Conservation (phyloP, 1,140 invertebrate genomes). For the Campoletis sonorensis region DNA sequence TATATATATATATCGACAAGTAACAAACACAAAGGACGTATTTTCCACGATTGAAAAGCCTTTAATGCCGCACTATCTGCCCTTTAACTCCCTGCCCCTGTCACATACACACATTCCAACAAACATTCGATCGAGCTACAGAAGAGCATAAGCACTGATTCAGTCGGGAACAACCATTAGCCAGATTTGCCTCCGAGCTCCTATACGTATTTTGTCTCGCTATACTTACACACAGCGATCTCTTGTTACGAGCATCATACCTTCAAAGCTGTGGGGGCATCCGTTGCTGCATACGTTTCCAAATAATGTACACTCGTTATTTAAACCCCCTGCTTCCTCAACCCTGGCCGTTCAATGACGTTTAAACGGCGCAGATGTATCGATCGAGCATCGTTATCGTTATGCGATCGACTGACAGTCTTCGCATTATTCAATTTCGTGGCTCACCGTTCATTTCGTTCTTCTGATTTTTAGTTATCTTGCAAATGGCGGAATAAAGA, state of each 20-base stretch:
- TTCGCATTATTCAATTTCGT: background rate
- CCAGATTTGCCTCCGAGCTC: slow-evolving; percentile 66
- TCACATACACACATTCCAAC: background rate
- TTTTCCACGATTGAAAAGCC: background rate
- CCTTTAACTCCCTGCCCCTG: background rate
- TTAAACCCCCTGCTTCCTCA: slow-evolving; percentile 60
- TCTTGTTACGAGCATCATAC: slow-evolving; percentile 62
- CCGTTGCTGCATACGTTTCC: slow-evolving; percentile 34
- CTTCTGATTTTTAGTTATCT: background rate
- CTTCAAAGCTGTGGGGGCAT: slow-evolving; percentile 2
- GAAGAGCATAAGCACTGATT: slow-evolving; percentile 63
- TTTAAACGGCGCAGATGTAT: slow-evolving; percentile 72
- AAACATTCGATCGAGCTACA: background rate
- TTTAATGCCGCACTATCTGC: background rate
- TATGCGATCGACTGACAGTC: slow-evolving; percentile 31
- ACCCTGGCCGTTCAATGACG: slow-evolving; percentile 51
- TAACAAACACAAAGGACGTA: slow-evolving; percentile 8
- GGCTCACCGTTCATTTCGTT: background rate
- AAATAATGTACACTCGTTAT: slow-evolving; percentile 39
- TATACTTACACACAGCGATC: background rate
- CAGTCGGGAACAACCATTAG: slow-evolving; percentile 70
- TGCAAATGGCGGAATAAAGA: background rate
- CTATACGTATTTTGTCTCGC: background rate
- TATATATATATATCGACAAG: too few relatives aligned
- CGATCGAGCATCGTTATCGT: slow-evolving; percentile 61